Conservation (phyloP, 2,888 invertebrate species). For the Adineta ricciae region DNA sequence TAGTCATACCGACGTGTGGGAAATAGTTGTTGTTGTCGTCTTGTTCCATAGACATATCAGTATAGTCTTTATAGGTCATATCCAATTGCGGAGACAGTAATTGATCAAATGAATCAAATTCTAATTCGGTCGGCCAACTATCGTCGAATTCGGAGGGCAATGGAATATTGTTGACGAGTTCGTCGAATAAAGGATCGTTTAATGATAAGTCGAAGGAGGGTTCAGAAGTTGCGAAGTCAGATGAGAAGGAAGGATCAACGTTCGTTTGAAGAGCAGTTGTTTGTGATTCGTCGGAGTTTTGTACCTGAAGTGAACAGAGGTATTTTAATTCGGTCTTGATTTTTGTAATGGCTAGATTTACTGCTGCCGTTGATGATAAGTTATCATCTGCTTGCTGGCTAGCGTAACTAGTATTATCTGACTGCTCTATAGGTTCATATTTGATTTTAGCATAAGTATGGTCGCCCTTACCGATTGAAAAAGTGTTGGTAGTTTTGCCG, state of each 20-base stretch:
- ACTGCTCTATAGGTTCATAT: background rate
- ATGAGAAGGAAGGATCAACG: background rate
- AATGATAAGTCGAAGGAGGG: background rate
- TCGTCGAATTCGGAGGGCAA: background rate
- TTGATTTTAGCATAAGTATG: background rate
- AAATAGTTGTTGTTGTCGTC: background rate
- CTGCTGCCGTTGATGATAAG: background rate
- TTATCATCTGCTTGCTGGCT: background rate
- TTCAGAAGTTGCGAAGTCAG: background rate
- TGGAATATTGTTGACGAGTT: background rate
- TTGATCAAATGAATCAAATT: background rate
- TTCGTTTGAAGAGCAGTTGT: background rate
- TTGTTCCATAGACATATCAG: background rate
- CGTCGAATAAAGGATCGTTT: background rate
- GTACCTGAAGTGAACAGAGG: slow-evolving; percentile 4
- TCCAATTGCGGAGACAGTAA: background rate
- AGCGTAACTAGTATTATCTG: background rate
- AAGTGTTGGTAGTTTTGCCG: too few relatives aligned
- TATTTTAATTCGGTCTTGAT: background rate
- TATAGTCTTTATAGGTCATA: background rate
- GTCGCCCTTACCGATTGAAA: background rate
- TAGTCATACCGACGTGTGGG: background rate
- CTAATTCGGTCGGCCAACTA: background rate
- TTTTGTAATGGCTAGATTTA: background rate
- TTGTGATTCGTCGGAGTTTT: background rate